Evolutionary conservation across 2,113 vertebrate species (phyloP).

Genomic region (Grantiella picta): DNA sequence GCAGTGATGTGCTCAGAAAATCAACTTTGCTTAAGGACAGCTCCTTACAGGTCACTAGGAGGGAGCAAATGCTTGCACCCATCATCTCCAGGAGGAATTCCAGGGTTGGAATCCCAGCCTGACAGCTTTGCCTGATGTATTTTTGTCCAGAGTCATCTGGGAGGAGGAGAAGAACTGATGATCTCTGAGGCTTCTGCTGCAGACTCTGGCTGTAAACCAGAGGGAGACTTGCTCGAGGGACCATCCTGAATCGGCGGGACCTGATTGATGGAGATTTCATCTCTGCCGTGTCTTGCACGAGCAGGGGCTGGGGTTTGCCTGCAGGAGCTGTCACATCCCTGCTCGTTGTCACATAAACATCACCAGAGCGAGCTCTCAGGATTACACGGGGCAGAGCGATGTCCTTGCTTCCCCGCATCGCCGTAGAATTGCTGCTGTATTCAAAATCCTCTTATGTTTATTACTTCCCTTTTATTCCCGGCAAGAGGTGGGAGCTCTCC

Average conservation of each 20-base stretch:
- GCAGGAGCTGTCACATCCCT: not conserved
- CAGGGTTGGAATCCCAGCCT: not conserved
- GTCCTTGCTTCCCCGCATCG: not conserved
- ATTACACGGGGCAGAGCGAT: not conserved
- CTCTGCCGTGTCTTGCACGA: not conserved
- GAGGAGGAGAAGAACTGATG: not conserved
- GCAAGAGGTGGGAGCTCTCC: not conserved
- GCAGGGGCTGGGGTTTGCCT: not conserved
- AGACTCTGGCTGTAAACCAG: accelerated
- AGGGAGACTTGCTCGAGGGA: not conserved
- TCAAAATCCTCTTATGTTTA: conserved; percentile 52
- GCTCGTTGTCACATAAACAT: accelerated
- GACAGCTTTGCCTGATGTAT: not conserved
- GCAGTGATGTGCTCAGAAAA: accelerated
- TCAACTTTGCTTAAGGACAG: not conserved
- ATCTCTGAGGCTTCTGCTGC: not conserved
- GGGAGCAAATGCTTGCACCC: not conserved
- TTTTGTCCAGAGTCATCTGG: not conserved
- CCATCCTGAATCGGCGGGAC: accelerated
- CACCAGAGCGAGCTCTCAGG: not conserved
- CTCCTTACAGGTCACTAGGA: not conserved
- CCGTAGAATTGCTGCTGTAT: not conserved
- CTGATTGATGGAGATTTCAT: not conserved
- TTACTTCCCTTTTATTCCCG: conserved; percentile 21
- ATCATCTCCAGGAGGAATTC: not conserved